Evolutionary conservation across 1,140 invertebrate genomes (phyloP), one percentile per base, ranked within the genome.

Genomic region (Oscheius sp.): DNA sequence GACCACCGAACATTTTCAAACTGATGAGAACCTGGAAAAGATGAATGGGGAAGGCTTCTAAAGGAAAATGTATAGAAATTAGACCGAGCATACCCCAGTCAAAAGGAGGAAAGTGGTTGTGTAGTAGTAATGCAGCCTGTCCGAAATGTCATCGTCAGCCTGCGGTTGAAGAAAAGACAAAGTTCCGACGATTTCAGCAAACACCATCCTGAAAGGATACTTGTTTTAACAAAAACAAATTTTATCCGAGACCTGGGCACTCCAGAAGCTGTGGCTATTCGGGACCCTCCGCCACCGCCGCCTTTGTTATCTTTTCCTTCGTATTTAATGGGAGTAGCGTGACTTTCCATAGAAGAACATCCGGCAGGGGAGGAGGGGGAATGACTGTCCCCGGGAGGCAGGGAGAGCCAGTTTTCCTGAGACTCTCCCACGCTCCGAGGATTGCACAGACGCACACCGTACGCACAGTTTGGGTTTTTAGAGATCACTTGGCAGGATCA

Each of bases 1-100:
- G 63, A 31, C 82, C 82, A 13, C 82, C 82, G 73, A 79, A 83
- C 82, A 83, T 82, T 83, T 83, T 83, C 31, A 83, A 58, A 46
- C 72, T 77, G 15, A 83, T 82, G 23, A 83, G 69, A 7, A 82
- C 80, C 80, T 81, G 31, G 34, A 82, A 63, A 64, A 29, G 13
- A 68, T 20, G 7, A 3, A 10, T 31, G n/a, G 20, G 29, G 10
- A 13, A 58, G 28, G n/a, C 7, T 26, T 38, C 18, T 4, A 26
- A 42, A 3, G 3, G 18, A 1, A n/a, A 26, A 55, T 52, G 20
- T 46, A 15, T 42, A 23, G 18, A 42, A 15, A 66, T n/a, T 20
- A 69, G 31, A 69, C n/a, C 55, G n/a, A 66, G 3, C 10, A 46
- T 35, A 82, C 82, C 18, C 80, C 81, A 28, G 83, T 84, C 1